A percentile compares a stretch with the other conserved stretches of the same genome.
Evolutionary conservation across 2,113 vertebrate genomes (phyloP).

Genomic region (Tenebrosternarchus preto): DNA sequence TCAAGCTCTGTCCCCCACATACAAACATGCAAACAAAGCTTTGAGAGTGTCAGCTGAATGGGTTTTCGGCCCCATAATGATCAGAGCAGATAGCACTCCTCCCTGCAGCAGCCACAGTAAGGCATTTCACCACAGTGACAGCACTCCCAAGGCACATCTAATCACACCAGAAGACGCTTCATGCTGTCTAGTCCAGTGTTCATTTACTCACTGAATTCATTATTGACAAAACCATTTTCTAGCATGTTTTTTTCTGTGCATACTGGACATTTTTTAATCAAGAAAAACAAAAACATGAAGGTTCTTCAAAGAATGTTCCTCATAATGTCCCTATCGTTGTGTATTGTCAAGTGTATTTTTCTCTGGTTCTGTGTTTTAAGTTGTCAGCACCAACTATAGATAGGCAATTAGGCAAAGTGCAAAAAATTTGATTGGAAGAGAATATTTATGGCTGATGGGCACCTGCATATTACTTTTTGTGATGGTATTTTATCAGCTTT

Average conservation of each 20-base stretch:
- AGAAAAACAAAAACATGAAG: not conserved
- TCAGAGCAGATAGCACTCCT: conserved; percentile 17
- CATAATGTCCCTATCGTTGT: not conserved
- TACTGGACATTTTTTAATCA: too few relatives aligned
- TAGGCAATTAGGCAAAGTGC: not conserved
- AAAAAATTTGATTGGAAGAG: not conserved
- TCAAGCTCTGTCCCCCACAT: conserved; percentile 29
- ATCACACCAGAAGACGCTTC: not conserved
- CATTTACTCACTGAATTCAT: not conserved
- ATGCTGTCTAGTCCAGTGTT: not conserved
- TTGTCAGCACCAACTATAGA: not conserved
- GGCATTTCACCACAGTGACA: not conserved
- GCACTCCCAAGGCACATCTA: conserved; percentile 10
- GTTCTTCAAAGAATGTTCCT: not conserved
- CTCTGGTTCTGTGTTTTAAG: not conserved
- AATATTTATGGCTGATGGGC: not conserved
- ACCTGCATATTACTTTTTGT: not conserved
- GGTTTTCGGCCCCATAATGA: conserved; percentile 27
- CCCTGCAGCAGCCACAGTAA: conserved; percentile 31
- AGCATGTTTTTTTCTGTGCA: not conserved
- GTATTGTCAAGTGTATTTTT: not conserved
- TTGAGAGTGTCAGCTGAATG: conserved; percentile 23
- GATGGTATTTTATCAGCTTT: not conserved
- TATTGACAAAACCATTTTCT: not conserved
- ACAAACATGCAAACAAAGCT: conserved; percentile 34